Percentiles rank a stretch among this genome's conserved stretches.
phyloP scores from a whole-genome alignment of 1,140 invertebrate genomes.

The Zophobas atratus region DNA sequence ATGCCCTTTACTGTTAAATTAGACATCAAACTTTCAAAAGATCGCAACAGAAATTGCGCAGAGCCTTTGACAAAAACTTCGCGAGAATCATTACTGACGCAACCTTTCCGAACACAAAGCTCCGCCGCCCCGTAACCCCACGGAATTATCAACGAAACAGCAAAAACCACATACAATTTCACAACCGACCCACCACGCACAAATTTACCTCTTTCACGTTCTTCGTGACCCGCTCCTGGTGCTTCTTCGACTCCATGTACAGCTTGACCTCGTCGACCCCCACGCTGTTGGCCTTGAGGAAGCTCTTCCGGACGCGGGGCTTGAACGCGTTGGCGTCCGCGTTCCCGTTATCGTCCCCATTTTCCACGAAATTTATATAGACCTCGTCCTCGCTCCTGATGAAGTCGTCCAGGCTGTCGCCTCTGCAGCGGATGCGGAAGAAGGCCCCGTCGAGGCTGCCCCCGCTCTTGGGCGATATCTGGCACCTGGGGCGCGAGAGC shows the following conservation, averaged over 20 bases:
- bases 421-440: slow-evolving; percentile 22
- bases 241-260: slow-evolving; percentile 56
- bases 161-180: too few species aligned
- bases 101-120: too few species aligned
- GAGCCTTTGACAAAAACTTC: too few species aligned
- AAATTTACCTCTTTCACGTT: slow-evolving; percentile 63
- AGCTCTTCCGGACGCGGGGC: slow-evolving; percentile 11
- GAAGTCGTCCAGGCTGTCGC: slow-evolving; percentile 47
- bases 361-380: slow-evolving; percentile 63
- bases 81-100: too few species aligned
- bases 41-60: too few species aligned
- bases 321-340: slow-evolving; percentile 55
- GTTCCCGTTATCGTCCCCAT: slow-evolving; percentile 58
- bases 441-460: slow-evolving; percentile 16
- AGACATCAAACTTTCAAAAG: too few species aligned
- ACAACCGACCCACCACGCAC: slow-evolving; percentile 1
- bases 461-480: slow-evolving; percentile 26
- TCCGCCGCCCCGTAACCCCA: too few species aligned
- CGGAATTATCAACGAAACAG: too few species aligned
- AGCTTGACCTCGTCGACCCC: slow-evolving; percentile 57
- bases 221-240: slow-evolving; percentile 60
- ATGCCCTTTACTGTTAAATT: too few species aligned
- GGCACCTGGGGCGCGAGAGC: slow-evolving; percentile 3
- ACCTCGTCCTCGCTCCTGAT: slow-evolving; percentile 55
- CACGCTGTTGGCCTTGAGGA: slow-evolving; percentile 39